These are phyloP conservation scores for Istiophorus platypterus DNA, from an alignment of 2,113 vertebrate species.

Conservation along the genomic window DNA sequence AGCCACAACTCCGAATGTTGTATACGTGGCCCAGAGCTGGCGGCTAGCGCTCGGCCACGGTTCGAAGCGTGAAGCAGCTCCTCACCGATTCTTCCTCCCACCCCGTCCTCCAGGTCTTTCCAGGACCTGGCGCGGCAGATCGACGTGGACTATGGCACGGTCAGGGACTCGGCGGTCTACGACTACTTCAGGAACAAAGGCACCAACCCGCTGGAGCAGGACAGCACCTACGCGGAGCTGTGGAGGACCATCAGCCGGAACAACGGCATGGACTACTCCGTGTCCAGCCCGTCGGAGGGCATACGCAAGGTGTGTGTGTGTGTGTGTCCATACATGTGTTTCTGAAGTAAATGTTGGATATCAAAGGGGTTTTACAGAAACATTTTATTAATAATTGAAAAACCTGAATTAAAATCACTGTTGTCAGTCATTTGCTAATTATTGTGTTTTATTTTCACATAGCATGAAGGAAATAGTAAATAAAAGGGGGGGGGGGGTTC, in stretches of 20 bases:
- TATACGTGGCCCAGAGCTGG: too few species aligned
- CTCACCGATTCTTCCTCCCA: background rate
- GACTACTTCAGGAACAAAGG: constrained; percentile 98
- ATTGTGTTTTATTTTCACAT: too few species aligned
- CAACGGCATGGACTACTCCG: constrained; percentile 91
- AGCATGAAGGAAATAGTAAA: too few species aligned
- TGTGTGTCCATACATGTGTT: background rate
- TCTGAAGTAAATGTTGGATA: too few species aligned
- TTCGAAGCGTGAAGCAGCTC: too few species aligned
- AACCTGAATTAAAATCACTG: too few species aligned
- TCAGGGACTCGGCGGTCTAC: constrained; percentile 95
- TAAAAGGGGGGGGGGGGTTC: too few species aligned
- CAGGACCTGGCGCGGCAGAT: constrained; percentile 96
- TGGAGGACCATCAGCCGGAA: constrained; percentile 97
- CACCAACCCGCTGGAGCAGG: constrained; percentile 97
- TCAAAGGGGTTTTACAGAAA: too few species aligned
- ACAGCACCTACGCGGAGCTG: constrained; percentile 95
- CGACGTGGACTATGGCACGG: constrained; percentile 95
- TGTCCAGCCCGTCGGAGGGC: constrained; percentile 94
- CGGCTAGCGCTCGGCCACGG: too few species aligned
- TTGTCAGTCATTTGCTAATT: too few species aligned
- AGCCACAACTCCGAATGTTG: too few species aligned
- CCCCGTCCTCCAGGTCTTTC: constrained; percentile 88
- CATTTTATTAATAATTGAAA: too few species aligned
- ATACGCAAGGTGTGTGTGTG: constrained; percentile 88